Conservation (phyloP, 1,140 invertebrate species). For the Drosophila nasuta region DNA sequence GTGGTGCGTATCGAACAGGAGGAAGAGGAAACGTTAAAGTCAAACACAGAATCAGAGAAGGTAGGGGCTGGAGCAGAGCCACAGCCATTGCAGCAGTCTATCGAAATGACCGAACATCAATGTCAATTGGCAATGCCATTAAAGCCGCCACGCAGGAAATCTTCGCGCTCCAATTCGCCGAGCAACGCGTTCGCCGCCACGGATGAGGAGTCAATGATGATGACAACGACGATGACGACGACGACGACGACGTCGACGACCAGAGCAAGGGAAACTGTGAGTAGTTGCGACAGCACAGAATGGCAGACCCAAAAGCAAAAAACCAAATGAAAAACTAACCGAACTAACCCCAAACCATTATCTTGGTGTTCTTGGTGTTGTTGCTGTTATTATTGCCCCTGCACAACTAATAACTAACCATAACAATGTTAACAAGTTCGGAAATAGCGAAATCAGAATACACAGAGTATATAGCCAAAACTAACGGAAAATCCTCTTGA, state of each 20-base stretch:
- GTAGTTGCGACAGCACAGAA: constrained; percentile 41
- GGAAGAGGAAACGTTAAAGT: neutral
- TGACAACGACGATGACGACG: constrained; percentile 3
- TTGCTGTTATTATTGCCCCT: constrained; percentile 54
- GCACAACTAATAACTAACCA: constrained; percentile 61
- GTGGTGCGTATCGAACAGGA: constrained; percentile 62
- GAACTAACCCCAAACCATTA: constrained; percentile 14
- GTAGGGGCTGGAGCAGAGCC: neutral
- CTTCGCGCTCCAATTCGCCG: constrained; percentile 79
- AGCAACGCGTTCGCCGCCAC: constrained; percentile 39
- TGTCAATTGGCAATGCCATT: constrained; percentile 61
- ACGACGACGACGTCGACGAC: constrained; percentile 16
- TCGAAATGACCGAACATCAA: constrained; percentile 55
- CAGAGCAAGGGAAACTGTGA: constrained; percentile 59
- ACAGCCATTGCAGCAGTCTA: constrained; percentile 11
- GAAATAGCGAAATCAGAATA: constrained; percentile 28
- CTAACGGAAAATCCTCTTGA: constrained; percentile 40
- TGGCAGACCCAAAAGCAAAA: constrained; percentile 14
- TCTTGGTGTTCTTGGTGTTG: constrained; percentile 12
- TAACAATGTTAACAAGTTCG: constrained; percentile 58
- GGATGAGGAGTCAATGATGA: constrained; percentile 36
- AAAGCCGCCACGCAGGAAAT: constrained; percentile 75
- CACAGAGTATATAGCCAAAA: neutral
- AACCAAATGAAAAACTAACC: constrained; percentile 10
- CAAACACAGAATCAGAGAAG: neutral